Percentiles rank a stretch among this genome's conserved stretches.
Conservation (phyloP, 2,888 invertebrate genomes). For the Oegoconia quadripuncta region DNA sequence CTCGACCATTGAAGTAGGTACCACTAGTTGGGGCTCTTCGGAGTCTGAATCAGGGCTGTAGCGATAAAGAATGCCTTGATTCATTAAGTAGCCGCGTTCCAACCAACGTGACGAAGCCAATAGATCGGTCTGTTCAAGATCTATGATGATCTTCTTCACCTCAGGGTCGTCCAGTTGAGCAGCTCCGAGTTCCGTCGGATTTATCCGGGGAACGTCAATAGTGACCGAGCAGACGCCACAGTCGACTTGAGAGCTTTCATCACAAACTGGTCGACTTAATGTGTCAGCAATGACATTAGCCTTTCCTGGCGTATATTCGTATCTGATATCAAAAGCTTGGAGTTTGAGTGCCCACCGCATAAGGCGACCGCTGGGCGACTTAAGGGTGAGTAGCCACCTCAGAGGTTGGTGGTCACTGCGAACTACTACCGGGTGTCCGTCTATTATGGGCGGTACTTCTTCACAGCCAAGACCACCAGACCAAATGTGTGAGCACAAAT, state of each 20-base stretch:
- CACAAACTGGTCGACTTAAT: slow-evolving; percentile 16
- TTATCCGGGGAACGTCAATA: slow-evolving; percentile 8
- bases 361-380: slow-evolving; percentile 49
- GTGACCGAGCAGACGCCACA: slow-evolving; percentile 20
- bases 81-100: slow-evolving; percentile 20
- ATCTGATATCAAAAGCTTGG: slow-evolving; percentile 40
- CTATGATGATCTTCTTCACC: slow-evolving; percentile 20
- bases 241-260: neutral
- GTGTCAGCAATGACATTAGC: slow-evolving; percentile 23
- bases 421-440: slow-evolving; percentile 41
- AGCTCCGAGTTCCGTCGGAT: slow-evolving; percentile 13
- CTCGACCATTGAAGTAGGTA: slow-evolving; percentile 1
- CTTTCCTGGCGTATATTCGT: slow-evolving; percentile 46
- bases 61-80: slow-evolving; percentile 18
- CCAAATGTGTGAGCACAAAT: too few species aligned
- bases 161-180: slow-evolving; percentile 22
- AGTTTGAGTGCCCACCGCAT: slow-evolving; percentile 55
- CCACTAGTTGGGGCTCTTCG: slow-evolving; percentile 20
- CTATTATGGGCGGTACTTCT: slow-evolving; percentile 27
- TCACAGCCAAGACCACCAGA: slow-evolving; percentile 25
- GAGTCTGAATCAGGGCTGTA: slow-evolving; percentile 8
- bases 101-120: slow-evolving; percentile 11
- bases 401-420: slow-evolving; percentile 57
- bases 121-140: slow-evolving; percentile 16
- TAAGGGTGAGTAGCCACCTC: slow-evolving; percentile 46